A percentile compares a stretch with the other conserved stretches of the same genome.
Conservation (phyloP, 2,113 vertebrate genomes). For the Pyrgilauda ruficollis region DNA sequence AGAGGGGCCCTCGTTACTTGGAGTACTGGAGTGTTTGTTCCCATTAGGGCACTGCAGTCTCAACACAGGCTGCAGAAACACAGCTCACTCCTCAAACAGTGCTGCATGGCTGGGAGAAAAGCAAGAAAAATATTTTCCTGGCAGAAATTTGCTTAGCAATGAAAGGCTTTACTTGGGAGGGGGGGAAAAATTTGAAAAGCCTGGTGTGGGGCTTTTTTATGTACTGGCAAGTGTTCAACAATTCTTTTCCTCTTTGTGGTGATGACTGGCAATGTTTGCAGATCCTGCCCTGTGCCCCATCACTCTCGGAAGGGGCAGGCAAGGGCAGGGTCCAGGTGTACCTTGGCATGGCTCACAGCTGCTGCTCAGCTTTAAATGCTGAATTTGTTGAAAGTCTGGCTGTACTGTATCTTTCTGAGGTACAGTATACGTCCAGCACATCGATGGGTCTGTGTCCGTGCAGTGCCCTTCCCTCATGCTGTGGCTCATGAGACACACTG, state of each 20-base stretch:
- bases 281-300: neutral
- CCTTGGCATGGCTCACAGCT: neutral
- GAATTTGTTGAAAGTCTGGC: neutral
- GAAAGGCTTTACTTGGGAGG: neutral
- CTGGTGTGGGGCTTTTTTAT: neutral
- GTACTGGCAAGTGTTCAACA: neutral
- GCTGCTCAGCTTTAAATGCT: neutral
- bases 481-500: neutral
- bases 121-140: neutral
- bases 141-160: neutral
- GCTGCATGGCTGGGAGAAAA: neutral
- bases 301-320: neutral
- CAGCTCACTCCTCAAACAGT: neutral
- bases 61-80: neutral
- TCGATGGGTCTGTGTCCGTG: accelerated
- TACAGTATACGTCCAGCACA: neutral
- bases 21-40: neutral
- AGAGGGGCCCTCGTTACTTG: slow-evolving; percentile 25
- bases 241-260: neutral
- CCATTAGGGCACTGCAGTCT: slow-evolving; percentile 8
- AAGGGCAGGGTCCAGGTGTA: neutral
- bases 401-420: neutral
- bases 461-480: neutral
- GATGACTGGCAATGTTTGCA: neutral
- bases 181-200: neutral